Conservation (phyloP, 2,113 vertebrate genomes). For the Aythya baeri region DNA sequence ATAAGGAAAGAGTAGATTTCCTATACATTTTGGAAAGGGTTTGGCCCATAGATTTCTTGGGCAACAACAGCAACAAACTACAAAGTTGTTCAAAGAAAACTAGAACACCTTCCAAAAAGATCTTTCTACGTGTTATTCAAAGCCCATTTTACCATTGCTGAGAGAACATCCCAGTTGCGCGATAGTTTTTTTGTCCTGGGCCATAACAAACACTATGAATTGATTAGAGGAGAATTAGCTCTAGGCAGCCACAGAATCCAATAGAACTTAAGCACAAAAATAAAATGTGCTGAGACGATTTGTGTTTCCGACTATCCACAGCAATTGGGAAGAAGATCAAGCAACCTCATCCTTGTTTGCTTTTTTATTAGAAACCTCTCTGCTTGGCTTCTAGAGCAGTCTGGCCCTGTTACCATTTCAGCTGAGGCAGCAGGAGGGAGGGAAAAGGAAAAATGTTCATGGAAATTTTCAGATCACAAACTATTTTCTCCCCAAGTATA, state of each 20-base stretch:
- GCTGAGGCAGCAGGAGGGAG: not conserved
- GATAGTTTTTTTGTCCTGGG: not conserved
- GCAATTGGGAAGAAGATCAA: constrained; percentile 18
- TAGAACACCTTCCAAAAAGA: not conserved
- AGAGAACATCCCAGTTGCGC: not conserved
- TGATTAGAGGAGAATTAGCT: not conserved
- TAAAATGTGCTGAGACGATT: not conserved
- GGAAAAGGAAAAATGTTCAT: not conserved
- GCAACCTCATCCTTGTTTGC: not conserved
- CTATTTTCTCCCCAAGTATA: not conserved
- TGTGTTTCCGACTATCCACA: not conserved
- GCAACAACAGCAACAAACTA: not conserved
- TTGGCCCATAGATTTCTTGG: not conserved
- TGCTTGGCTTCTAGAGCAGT: not conserved
- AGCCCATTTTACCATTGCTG: not conserved
- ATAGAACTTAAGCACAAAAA: not conserved
- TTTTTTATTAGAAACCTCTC: not conserved
- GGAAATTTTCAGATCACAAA: constrained; percentile 13
- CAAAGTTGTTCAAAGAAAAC: not conserved
- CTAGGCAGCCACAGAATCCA: not conserved
- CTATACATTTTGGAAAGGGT: not conserved
- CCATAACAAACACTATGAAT: not conserved
- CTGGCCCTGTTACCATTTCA: not conserved
- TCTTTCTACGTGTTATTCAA: not conserved
- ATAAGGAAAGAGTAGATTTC: not conserved